Evolutionary conservation across 1,140 invertebrate genomes (phyloP).

Genomic region (Pogonomyrmex barbatus): DNA sequence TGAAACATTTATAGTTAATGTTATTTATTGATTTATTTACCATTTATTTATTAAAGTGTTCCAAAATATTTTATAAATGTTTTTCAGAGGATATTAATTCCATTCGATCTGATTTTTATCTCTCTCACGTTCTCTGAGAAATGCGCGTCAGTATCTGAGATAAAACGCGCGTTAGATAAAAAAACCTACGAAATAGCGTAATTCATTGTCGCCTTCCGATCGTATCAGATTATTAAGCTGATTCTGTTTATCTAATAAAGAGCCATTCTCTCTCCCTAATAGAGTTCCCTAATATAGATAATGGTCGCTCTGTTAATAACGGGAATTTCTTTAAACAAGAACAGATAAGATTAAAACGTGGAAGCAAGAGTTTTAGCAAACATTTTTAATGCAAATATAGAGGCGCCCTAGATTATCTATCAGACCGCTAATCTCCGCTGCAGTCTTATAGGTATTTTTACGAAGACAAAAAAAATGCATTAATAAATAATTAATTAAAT

Average conservation of each 20-base stretch:
- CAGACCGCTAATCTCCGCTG: not conserved
- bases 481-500: not conserved
- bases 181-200: not conserved
- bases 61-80: too few relatives aligned
- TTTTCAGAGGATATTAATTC: not conserved
- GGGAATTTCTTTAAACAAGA: slow-evolving; percentile 42
- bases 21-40: too few relatives aligned
- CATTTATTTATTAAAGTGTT: too few relatives aligned
- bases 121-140: not conserved
- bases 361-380: slow-evolving; percentile 50
- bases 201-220: not conserved
- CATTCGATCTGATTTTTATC: not conserved
- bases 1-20: too few relatives aligned
- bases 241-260: not conserved
- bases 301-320: slow-evolving; percentile 20
- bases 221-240: not conserved
- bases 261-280: not conserved
- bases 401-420: too few relatives aligned
- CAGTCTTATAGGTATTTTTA: not conserved
- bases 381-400: slow-evolving; percentile 56
- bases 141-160: too few relatives aligned
- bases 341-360: slow-evolving; percentile 69
- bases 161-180: not conserved
- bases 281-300: not conserved
- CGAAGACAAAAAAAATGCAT: not conserved